Base-by-base conservation (phyloP, 2,888 invertebrate species). In the Sympetrum striolatum region DNA sequence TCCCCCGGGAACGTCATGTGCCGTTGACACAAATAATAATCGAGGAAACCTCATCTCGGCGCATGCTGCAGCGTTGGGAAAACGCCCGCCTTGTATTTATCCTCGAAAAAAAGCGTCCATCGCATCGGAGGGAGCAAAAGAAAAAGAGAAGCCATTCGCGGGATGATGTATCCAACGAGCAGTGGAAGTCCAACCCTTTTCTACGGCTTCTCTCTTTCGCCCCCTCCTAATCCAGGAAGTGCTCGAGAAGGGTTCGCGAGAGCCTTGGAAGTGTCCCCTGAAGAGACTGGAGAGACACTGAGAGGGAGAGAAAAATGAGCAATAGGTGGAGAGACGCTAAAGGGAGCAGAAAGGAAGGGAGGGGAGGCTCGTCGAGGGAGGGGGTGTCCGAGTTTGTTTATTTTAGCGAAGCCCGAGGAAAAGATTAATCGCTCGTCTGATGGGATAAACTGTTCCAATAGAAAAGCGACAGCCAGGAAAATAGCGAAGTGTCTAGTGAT, bases 1-100 rank as follows among this genome's bases (percentile, higher is more conserved):
- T 37, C 60, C 37, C 60, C 35, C 15, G 4, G 5, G 58, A 18
- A 58, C 35, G 35, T 12, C 18, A 35, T n/a, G 31, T 31, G 37
- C 86, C 86, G 86, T 86, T 86, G 86, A 86, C 86, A 86, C 86
- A 86, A 58, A 86, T 86, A 86, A 86, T 86, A 86, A 82, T 35
- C 25, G n/a, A 64, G 73, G 73, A 73, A 73, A 25, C 73, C 73
- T 31, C 64, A 10, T 64, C 64, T 64, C 64, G n/a, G 44, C 60
- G 18, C 60, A 15, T 0, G 25, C 10, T 73, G 31, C 73, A 25
- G 73, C 73, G 25, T 31, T 73, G 8, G 31, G 31, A 31, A 73
- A 73, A 73, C 73, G 73, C 25, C 44, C 44, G 44, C 44, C 44
- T 31, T 12, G 31, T 31, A 31, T 73, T 73, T 73, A 31, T 73